Conservation (phyloP, 2,888 invertebrate species). For the Pristionchus exspectatus region DNA sequence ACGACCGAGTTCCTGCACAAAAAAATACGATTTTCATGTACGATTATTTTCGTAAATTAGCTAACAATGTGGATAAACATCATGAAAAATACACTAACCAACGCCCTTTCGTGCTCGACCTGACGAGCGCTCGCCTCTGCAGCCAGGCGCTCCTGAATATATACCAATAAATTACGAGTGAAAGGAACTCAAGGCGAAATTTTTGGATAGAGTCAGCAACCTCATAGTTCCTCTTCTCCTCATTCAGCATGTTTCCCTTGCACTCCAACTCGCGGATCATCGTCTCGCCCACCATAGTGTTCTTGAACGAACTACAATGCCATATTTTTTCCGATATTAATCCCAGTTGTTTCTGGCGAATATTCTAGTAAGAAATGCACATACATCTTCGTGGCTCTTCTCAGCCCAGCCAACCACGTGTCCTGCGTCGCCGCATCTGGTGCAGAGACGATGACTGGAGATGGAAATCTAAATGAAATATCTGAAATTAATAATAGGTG, state of each 20-base stretch:
- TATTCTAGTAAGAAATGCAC: no score
- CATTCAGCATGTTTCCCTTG: conserved; percentile 66
- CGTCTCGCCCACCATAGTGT: conserved; percentile 72
- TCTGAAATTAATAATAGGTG: no score
- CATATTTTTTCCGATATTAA: no score
- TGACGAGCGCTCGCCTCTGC: conserved; percentile 68
- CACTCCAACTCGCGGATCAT: conserved; percentile 70
- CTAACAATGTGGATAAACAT: not conserved
- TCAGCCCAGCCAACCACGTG: conserved; percentile 70
- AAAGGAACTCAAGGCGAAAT: no score
- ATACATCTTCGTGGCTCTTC: conserved; percentile 74
- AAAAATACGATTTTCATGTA: no score
- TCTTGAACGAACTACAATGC: conserved; percentile 71
- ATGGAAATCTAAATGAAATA: conserved; percentile 59
- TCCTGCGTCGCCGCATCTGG: conserved; percentile 69
- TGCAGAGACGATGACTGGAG: conserved; percentile 71
- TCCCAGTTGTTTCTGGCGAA: no score
- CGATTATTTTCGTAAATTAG: no score
- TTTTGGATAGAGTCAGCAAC: not conserved
- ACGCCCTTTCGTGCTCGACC: conserved; percentile 68
- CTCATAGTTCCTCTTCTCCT: conserved; percentile 68
- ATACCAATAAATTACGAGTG: no score
- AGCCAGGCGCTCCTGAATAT: conserved; percentile 70
- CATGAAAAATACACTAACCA: conserved; percentile 58
- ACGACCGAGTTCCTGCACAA: conserved; percentile 77